Evolutionary conservation across 2,888 invertebrate species (phyloP).

Genomic region (Ennomos fuscantarius): DNA sequence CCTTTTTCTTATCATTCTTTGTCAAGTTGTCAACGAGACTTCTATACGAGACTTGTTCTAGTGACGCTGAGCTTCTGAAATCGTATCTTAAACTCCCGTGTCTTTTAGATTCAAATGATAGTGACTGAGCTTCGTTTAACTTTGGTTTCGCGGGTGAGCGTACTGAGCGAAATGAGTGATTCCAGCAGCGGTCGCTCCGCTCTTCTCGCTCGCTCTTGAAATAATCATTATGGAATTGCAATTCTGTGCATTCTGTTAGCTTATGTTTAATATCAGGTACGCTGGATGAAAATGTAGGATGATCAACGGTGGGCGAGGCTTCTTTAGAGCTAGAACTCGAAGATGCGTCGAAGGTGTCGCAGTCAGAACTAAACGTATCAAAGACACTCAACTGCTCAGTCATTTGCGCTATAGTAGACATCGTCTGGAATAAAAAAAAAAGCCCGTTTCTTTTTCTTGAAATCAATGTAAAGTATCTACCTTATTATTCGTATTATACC

Average conservation of each 20-base stretch:
- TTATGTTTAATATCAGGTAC: slow-evolving; percentile 65
- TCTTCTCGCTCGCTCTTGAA: slow-evolving; percentile 65
- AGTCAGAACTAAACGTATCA: slow-evolving; percentile 89
- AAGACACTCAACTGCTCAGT: slow-evolving; percentile 91
- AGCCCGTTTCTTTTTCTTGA: background rate
- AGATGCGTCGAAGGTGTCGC: slow-evolving; percentile 86
- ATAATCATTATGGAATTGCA: slow-evolving; percentile 73
- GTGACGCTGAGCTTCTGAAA: slow-evolving; percentile 63
- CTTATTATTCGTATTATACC: slow-evolving; percentile 51
- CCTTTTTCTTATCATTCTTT: slow-evolving; percentile 62
- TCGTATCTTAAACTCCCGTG: slow-evolving; percentile 61
- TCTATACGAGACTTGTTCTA: slow-evolving; percentile 69
- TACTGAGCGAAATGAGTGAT: slow-evolving; percentile 67
- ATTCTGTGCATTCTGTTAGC: slow-evolving; percentile 48
- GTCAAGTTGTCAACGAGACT: slow-evolving; percentile 61
- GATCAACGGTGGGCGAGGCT: slow-evolving; percentile 86
- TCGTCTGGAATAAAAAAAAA: slow-evolving; percentile 69
- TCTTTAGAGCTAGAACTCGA: slow-evolving; percentile 84
- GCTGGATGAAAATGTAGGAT: slow-evolving; percentile 64
- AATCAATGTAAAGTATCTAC: too few species aligned
- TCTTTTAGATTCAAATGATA: slow-evolving; percentile 61
- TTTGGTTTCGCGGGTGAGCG: slow-evolving; percentile 53
- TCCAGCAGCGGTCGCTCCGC: slow-evolving; percentile 50
- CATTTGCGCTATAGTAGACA: slow-evolving; percentile 91
- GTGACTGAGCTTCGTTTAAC: slow-evolving; percentile 54